Conservation (phyloP, 2,797 vertebrate species). For the Danio tinwini region DNA sequence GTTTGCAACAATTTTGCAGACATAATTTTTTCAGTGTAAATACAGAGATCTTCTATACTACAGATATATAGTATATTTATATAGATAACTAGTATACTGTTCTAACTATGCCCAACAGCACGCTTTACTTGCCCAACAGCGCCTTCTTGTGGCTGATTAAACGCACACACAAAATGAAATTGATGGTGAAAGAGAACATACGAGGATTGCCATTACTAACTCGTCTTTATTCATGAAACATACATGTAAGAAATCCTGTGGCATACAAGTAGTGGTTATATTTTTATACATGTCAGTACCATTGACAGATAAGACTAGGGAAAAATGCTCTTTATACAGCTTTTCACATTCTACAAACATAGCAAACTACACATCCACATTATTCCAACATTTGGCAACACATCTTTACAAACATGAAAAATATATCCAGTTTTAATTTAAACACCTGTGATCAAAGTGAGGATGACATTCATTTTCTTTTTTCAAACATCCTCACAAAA, state of each 20-base stretch:
- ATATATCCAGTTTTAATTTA: slow-evolving; percentile 69
- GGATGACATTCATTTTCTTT: background rate
- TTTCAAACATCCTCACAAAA: slow-evolving; percentile 32
- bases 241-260: slow-evolving; percentile 58
- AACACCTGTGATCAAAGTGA: slow-evolving; percentile 39
- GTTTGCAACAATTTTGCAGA: too few relatives aligned
- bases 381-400: slow-evolving; percentile 60
- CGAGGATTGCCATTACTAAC: background rate
- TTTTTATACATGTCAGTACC: slow-evolving; percentile 74
- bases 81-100: background rate
- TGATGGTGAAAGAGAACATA: slow-evolving; percentile 25
- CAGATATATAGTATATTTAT: too few relatives aligned
- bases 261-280: slow-evolving; percentile 80
- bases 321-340: slow-evolving; percentile 55
- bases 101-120: background rate
- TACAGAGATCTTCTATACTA: too few relatives aligned
- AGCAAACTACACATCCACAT: slow-evolving; percentile 68
- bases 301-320: slow-evolving; percentile 59
- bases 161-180: background rate
- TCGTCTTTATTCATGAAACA: slow-evolving; percentile 76
- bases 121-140: background rate
- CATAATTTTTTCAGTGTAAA: too few relatives aligned
- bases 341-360: slow-evolving; percentile 69
- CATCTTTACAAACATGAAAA: slow-evolving; percentile 44
- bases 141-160: slow-evolving; percentile 62